Percentiles rank a stretch among this genome's conserved stretches.
Conservation (phyloP, 1,140 invertebrate genomes). For the Myzus persicae region DNA sequence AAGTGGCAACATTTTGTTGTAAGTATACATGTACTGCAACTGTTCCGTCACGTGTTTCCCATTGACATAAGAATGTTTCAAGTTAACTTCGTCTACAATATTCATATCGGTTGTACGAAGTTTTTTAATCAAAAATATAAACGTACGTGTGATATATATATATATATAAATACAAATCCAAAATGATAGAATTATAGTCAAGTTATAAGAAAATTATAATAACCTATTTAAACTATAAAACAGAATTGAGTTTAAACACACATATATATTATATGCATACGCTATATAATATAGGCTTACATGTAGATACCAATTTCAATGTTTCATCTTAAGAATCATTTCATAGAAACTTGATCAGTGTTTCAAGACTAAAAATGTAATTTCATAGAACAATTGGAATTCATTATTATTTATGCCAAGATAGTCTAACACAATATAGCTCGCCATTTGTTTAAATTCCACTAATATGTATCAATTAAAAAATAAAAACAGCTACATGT, state of each 20-base stretch:
- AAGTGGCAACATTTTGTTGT: constrained; percentile 54
- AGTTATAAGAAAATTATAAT: neutral
- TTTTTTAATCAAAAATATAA: neutral
- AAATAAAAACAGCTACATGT: no score
- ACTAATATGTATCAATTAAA: no score
- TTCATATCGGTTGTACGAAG: neutral
- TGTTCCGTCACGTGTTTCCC: constrained; percentile 51
- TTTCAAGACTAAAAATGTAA: no score
- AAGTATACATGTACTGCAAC: neutral
- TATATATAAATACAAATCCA: neutral
- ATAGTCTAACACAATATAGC: no score
- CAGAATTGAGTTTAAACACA: neutral
- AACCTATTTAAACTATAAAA: neutral
- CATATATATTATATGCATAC: neutral
- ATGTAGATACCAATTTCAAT: no score
- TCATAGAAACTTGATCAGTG: no score
- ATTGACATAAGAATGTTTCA: constrained; percentile 44
- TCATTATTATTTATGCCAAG: no score
- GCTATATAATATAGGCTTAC: neutral
- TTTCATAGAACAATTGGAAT: no score
- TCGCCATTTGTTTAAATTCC: no score
- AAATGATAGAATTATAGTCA: neutral
- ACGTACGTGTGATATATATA: neutral
- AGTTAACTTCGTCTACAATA: neutral
- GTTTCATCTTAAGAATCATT: no score